Conservation (phyloP, 2,888 invertebrate species). For the Eremobia ochroleuca region DNA sequence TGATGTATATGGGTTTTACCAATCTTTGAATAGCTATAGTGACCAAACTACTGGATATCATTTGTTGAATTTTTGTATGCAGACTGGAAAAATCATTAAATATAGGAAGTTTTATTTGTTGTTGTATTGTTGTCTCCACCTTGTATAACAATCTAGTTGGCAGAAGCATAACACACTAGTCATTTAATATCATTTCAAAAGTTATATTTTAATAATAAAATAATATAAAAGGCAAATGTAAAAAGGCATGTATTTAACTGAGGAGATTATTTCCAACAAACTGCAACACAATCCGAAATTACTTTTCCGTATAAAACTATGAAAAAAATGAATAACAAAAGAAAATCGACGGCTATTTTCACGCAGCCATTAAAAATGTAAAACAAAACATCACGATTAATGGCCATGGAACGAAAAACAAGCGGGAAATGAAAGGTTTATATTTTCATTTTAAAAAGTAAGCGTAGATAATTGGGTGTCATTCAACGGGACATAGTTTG, state of each 20-base stretch:
- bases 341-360: conserved; percentile 10
- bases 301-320: neutral
- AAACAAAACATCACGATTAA: conserved; percentile 1
- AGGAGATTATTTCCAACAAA: neutral
- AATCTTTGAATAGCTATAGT: neutral
- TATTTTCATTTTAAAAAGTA: conserved; percentile 33
- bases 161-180: neutral
- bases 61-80: too few species aligned
- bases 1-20: neutral
- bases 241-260: neutral
- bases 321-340: neutral
- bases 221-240: neutral
- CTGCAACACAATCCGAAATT: neutral
- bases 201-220: neutral
- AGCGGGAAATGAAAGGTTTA: conserved; percentile 30
- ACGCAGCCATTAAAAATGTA: neutral
- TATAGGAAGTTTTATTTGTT: too few species aligned
- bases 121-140: too few species aligned
- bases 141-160: neutral
- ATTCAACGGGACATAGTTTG: conserved; percentile 48
- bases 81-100: too few species aligned
- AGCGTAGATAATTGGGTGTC: conserved; percentile 52
- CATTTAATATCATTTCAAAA: neutral
- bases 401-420: conserved; percentile 6
- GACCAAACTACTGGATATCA: too few species aligned